phyloP scores from a whole-genome alignment of 2,113 vertebrate species.

The Microcebus jonahi region DNA sequence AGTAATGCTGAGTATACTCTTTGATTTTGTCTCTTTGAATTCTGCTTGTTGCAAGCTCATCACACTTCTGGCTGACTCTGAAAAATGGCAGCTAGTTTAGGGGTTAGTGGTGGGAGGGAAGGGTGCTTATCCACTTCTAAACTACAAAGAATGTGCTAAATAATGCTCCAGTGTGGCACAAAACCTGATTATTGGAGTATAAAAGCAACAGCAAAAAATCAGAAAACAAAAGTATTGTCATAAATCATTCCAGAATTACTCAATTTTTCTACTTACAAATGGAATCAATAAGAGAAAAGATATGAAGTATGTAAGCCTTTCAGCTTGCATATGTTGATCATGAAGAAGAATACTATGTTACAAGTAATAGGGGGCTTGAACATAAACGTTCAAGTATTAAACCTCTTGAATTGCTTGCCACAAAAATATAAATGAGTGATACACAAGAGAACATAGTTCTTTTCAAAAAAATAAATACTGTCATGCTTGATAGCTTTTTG shows the following conservation, averaged over 20 bases:
- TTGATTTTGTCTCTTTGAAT: conserved; percentile 28
- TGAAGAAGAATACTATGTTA: background rate
- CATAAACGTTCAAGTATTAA: background rate
- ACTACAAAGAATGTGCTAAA: background rate
- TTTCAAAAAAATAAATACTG: background rate
- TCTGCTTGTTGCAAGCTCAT: conserved; percentile 6
- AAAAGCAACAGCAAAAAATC: background rate
- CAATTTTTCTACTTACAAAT: background rate
- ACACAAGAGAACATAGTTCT: background rate
- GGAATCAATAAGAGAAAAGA: background rate
- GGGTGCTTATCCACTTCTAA: background rate
- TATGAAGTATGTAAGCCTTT: background rate
- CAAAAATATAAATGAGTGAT: background rate
- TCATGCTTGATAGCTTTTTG: background rate
- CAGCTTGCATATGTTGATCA: background rate
- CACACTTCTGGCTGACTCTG: conserved; percentile 36
- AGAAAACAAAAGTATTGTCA: background rate
- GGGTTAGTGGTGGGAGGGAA: background rate
- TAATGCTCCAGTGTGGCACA: background rate
- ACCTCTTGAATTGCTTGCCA: background rate
- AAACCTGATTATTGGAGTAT: background rate
- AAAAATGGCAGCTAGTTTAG: background rate
- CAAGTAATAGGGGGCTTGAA: background rate
- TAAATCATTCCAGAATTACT: background rate
- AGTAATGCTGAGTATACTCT: background rate